Evolutionary conservation across 2,888 invertebrate species (phyloP).

Genomic region (Dryobota labecula): DNA sequence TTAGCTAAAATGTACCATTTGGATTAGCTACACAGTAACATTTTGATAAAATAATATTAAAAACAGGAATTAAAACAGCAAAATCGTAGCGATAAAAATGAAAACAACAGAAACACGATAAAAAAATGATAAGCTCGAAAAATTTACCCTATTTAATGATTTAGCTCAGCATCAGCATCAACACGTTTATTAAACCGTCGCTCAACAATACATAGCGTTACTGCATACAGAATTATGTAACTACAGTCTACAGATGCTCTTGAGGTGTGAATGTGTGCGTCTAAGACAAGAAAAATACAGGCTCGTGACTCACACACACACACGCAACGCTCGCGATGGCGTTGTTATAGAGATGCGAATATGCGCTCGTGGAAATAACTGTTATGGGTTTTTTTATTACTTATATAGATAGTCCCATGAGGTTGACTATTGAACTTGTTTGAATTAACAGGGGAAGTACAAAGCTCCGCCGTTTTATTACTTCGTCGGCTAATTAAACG

Average conservation of each 20-base stretch:
- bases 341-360: conserved; percentile 71
- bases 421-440: conserved; percentile 66
- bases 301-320: conserved; percentile 77
- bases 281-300: conserved; percentile 68
- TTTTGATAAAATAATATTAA: background rate
- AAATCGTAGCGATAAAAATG: conserved; percentile 49
- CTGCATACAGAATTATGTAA: conserved; percentile 71
- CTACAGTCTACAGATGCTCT: conserved; percentile 54
- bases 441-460: conserved; percentile 63
- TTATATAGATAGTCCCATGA: conserved; percentile 53
- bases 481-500: conserved; percentile 54
- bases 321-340: conserved; percentile 57
- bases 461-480: conserved; percentile 56
- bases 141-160: conserved; percentile 57
- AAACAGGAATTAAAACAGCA: conserved; percentile 28
- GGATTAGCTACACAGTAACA: background rate
- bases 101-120: conserved; percentile 49
- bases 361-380: conserved; percentile 68
- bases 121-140: conserved; percentile 57
- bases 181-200: conserved; percentile 46
- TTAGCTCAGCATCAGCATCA: conserved; percentile 43
- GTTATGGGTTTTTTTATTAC: conserved; percentile 68
- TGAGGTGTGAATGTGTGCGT: conserved; percentile 62
- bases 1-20: background rate
- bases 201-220: conserved; percentile 52